Conservation (phyloP, 2,113 vertebrate genomes). For the Paradisaea rubra region DNA sequence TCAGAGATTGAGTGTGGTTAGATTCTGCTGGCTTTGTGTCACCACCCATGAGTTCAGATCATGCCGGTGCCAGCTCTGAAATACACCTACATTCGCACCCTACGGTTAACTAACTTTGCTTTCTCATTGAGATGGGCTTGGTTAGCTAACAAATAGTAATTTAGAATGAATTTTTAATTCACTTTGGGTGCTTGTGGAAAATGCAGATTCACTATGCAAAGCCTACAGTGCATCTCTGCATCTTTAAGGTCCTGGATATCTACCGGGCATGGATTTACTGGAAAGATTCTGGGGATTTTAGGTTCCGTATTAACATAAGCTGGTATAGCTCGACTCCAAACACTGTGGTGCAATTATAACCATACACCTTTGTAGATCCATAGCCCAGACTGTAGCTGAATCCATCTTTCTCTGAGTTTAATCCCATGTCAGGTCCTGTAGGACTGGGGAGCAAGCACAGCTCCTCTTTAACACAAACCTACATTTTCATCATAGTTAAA, state of each 20-base stretch:
- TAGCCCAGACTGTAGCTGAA: background rate
- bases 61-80: background rate
- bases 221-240: background rate
- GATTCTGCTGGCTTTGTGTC: background rate
- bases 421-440: background rate
- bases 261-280: background rate
- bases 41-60: background rate
- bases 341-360: background rate
- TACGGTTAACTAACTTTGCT: background rate
- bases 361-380: background rate
- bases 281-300: background rate
- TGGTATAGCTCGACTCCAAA: background rate
- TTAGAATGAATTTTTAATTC: background rate
- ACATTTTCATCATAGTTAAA: background rate
- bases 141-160: background rate
- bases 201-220: background rate
- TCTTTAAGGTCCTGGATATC: background rate
- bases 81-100: background rate
- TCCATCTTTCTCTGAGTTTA: background rate
- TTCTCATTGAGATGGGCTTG: background rate
- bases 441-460: background rate
- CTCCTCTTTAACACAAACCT: background rate
- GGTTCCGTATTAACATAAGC: background rate
- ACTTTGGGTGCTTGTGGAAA: background rate
- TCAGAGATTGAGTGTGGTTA: background rate